These are phyloP conservation scores for Ficedula albicollis DNA, from an alignment of 2,797 vertebrate genomes.

Conservation along the genomic window DNA sequence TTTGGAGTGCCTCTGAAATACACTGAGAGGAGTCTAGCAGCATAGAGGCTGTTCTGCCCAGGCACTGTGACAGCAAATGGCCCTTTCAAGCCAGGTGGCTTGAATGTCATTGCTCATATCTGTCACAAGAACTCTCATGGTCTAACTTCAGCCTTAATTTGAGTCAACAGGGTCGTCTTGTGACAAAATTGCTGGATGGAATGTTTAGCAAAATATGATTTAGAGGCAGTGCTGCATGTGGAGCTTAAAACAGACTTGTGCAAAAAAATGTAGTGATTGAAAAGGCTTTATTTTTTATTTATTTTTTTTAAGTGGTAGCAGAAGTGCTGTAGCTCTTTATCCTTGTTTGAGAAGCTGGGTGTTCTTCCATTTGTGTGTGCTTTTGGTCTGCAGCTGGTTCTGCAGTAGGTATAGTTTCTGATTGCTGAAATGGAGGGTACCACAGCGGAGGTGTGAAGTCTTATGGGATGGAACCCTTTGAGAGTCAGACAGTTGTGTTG, in stretches of 20 bases:
- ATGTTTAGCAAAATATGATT: neutral
- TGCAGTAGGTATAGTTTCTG: neutral
- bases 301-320: neutral
- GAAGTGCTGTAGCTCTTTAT: neutral
- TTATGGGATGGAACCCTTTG: neutral
- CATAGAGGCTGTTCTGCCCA: neutral
- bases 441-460: fast-evolving
- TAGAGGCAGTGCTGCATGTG: neutral
- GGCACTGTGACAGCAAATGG: neutral
- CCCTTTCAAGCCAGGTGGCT: neutral
- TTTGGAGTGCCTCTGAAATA: neutral
- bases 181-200: neutral
- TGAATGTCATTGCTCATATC: neutral
- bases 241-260: neutral
- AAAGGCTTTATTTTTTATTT: neutral
- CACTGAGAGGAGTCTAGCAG: neutral
- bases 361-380: neutral
- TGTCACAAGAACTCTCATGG: neutral
- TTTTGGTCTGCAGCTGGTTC: neutral
- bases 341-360: neutral
- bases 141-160: neutral
- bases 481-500: neutral
- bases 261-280: neutral
- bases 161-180: neutral
- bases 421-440: fast-evolving